Evolutionary conservation across 2,113 vertebrate species (phyloP).

Genomic region (Naja naja): DNA sequence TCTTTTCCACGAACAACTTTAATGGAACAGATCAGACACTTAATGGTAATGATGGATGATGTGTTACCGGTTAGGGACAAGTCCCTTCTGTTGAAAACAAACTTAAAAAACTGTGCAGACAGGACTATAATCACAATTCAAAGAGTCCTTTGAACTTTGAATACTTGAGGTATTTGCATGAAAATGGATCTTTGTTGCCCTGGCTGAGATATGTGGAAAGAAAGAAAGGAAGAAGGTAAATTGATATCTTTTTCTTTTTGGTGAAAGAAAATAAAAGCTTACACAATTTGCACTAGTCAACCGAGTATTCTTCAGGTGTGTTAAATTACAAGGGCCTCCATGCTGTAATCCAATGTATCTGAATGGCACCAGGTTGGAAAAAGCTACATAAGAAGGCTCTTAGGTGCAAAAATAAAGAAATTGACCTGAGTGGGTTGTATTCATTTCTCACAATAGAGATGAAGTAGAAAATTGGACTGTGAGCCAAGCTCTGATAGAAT

Average conservation of each 20-base stretch:
- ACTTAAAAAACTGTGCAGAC: conserved; percentile 1
- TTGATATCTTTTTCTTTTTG: conserved; percentile 1
- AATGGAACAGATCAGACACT: not conserved
- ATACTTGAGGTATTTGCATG: conserved; percentile 15
- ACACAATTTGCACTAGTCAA: not conserved
- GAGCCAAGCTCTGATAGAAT: not conserved
- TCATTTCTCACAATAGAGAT: not conserved
- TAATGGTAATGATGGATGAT: conserved; percentile 4
- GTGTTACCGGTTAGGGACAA: not conserved
- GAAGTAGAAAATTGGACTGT: not conserved
- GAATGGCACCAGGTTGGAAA: not conserved
- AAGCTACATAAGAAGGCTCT: not conserved
- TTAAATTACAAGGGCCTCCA: not conserved
- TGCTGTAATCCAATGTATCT: not conserved
- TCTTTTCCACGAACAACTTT: not conserved
- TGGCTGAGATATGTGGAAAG: not conserved
- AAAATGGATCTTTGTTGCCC: conserved; percentile 27
- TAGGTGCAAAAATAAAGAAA: not conserved
- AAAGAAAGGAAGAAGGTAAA: conserved; percentile 11
- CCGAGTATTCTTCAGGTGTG: not conserved
- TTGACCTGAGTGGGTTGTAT: not conserved
- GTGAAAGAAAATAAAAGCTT: conserved; percentile 14
- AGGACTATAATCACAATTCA: not conserved
- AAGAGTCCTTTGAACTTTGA: conserved; percentile 28
- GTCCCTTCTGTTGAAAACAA: conserved; percentile 3